Conservation (phyloP, 2,888 invertebrate genomes). For the Megalurothrips usitatus region DNA sequence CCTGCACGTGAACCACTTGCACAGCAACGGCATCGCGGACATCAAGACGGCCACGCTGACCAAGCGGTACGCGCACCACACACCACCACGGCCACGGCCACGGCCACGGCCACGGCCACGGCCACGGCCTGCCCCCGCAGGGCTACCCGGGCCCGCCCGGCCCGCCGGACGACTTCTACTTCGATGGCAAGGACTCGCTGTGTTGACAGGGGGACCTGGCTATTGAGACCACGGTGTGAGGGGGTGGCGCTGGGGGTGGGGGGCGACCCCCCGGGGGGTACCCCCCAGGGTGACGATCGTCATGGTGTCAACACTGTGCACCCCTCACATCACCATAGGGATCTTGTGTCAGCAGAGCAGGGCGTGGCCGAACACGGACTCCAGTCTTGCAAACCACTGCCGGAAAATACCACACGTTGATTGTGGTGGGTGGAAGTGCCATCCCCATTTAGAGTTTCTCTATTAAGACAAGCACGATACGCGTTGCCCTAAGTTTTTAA, state of each 20-base stretch:
- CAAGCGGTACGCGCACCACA: constrained; percentile 39
- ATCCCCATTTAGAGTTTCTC: no score
- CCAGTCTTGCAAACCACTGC: no score
- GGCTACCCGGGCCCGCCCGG: constrained; percentile 38
- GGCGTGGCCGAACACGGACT: no score
- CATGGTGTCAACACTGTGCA: no score
- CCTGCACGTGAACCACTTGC: constrained; percentile 54
- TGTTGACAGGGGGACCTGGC: constrained; percentile 59
- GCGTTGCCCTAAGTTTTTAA: no score
- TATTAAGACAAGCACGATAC: no score
- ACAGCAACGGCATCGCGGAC: constrained; percentile 53
- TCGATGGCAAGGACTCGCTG: constrained; percentile 65
- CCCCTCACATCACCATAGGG: no score
- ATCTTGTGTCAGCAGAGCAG: no score
- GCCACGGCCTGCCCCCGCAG: not conserved
- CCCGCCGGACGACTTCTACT: constrained; percentile 43
- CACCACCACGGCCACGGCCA: constrained; percentile 1
- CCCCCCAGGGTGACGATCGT: no score
- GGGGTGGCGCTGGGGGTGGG: not conserved
- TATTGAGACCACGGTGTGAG: constrained; percentile 47
- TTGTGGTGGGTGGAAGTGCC: no score
- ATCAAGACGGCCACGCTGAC: constrained; percentile 44
- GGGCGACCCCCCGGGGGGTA: no score
- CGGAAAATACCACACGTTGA: no score
- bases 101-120: not conserved